Evolutionary conservation across 1,140 invertebrate species (phyloP).

Genomic region (Magallana ariakensis): DNA sequence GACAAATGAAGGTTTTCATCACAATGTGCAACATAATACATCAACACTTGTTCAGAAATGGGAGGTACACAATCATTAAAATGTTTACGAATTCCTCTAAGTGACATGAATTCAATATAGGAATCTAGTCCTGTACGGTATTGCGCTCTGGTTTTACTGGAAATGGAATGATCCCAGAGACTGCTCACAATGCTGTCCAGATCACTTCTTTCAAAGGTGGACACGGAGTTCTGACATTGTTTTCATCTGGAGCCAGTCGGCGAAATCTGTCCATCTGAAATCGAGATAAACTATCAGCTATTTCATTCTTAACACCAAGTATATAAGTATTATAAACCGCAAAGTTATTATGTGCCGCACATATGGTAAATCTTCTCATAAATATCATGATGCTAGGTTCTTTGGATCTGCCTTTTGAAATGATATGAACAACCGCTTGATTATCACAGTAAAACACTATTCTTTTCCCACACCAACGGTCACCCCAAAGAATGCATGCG

Average conservation of each 20-base stretch:
- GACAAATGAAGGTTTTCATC: neutral
- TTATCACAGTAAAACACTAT: constrained; percentile 57
- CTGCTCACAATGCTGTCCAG: neutral
- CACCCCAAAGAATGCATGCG: constrained; percentile 53
- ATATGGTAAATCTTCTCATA: neutral
- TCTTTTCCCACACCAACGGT: constrained; percentile 33
- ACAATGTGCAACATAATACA: constrained; percentile 40
- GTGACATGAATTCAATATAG: neutral
- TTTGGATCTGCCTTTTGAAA: constrained; percentile 52
- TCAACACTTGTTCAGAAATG: neutral
- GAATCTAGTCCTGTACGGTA: neutral
- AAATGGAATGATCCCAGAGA: neutral
- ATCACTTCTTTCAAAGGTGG: neutral
- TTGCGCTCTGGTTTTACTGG: neutral
- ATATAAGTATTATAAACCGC: constrained; percentile 11
- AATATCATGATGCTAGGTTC: constrained; percentile 36
- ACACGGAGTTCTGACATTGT: neutral
- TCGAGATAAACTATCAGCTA: too few relatives aligned
- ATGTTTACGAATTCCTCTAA: neutral
- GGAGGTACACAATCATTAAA: neutral
- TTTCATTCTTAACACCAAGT: neutral
- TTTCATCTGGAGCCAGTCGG: constrained; percentile 19
- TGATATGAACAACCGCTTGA: constrained; percentile 44
- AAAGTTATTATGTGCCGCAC: neutral
- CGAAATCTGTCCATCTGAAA: constrained; percentile 45